Evolutionary conservation across 1,140 invertebrate species (phyloP), one percentile per base, ranked within the genome.

Genomic region (Drosophila micromelanica): DNA sequence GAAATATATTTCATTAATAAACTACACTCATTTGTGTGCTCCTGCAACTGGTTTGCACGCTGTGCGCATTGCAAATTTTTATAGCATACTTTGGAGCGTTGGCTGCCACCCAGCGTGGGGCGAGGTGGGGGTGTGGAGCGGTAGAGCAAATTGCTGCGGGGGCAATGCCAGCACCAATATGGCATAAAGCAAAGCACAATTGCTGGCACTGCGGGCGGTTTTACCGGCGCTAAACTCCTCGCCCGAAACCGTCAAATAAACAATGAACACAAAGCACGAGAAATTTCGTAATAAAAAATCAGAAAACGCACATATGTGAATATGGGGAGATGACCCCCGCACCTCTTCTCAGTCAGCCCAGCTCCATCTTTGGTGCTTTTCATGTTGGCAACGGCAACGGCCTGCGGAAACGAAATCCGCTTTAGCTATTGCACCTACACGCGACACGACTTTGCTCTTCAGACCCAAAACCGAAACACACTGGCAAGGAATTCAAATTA

Each of bases 401-500:
- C 43, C 48, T 38, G 51, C 38, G 42, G 20, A 55, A 61, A 69
- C 69, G 63, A 81, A 81, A 81, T 74, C 74, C 37, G 56, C 68
- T 63, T 75, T 67, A 49, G 55, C 55, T 57, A 64, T 68, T 76
- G 17, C 73, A 69, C 59, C 67, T 52, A 63, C 45, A 32, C 45
- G n/a, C 64, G 35, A 48, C 42, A 40, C 52, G 64, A 60, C 45
- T 59, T 43, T 42, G 55, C 48, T 40, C 23, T 13, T 12, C 37
- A 27, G 11, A 45, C 46, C 8, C 27, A 6, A 49, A 35, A 46
- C 40, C 27, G 9, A 49, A 35, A 46, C 40, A 46, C 40, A 30
- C 43, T 17, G 63, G 65, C 57, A 60, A 80, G 84, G 80, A 85
- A 84, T 84, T 84, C 80, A 84, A 84, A 84, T 84, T 84, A 76